Evolutionary conservation across 2,113 vertebrate species (phyloP).

Genomic region (Pampusana beccarii): DNA sequence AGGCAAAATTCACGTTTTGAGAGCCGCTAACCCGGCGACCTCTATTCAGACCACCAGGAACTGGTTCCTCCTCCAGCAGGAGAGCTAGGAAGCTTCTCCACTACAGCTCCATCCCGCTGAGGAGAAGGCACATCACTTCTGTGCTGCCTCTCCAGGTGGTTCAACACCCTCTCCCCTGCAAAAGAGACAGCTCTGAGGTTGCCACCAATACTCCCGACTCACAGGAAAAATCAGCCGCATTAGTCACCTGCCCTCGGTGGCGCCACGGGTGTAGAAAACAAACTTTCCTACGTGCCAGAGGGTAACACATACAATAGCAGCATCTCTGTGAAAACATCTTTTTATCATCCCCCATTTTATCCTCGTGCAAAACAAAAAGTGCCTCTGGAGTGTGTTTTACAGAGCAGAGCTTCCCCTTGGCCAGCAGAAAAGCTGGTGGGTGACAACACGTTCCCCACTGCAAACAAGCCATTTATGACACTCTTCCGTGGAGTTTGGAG

Average conservation of each 20-base stretch:
- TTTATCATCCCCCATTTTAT: background rate
- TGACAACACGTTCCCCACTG: conserved; percentile 51
- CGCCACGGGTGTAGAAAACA: background rate
- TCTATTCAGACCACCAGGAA: background rate
- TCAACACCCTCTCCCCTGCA: background rate
- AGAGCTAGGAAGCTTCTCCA: background rate
- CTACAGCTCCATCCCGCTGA: background rate
- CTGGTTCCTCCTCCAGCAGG: background rate
- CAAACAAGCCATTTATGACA: conserved; percentile 78
- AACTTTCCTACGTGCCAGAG: background rate
- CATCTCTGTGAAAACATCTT: background rate
- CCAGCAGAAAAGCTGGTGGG: conserved; percentile 39
- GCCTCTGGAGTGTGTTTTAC: background rate
- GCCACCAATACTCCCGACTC: background rate
- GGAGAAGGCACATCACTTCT: background rate
- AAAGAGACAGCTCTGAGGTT: background rate
- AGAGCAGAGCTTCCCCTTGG: background rate
- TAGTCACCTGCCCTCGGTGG: background rate
- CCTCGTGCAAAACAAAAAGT: rapidly evolving
- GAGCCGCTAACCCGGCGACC: background rate
- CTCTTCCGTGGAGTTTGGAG: conserved; percentile 78
- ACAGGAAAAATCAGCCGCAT: background rate
- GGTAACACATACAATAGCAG: rapidly evolving
- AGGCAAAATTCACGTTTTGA: background rate
- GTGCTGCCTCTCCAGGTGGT: rapidly evolving